phyloP scores from a whole-genome alignment of 2,797 vertebrate species.

The Astyanax mexicanus region DNA sequence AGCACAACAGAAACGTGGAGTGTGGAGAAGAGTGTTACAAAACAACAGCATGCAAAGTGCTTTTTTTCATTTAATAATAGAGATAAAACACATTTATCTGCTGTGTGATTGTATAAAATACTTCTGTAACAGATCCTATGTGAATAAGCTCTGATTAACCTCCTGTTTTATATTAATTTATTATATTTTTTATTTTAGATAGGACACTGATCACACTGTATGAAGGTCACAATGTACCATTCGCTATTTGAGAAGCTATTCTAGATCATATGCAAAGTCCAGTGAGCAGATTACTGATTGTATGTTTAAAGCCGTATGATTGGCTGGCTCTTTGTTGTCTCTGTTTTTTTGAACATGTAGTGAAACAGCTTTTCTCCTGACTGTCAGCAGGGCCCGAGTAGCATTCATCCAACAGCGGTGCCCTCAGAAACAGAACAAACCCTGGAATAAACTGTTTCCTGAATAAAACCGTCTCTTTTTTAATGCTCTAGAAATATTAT shows the following conservation, averaged over 20 bases:
- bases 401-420: slow-evolving; percentile 79
- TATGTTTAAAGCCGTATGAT: slow-evolving; percentile 18
- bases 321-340: slow-evolving; percentile 25
- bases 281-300: not conserved
- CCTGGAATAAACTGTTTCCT: slow-evolving; percentile 84
- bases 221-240: not conserved
- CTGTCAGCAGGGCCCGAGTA: slow-evolving; percentile 67
- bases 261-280: slow-evolving; percentile 35
- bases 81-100: slow-evolving; percentile 63
- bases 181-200: slow-evolving; percentile 16
- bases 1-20: slow-evolving; percentile 18
- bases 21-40: slow-evolving; percentile 65
- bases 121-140: slow-evolving; percentile 73
- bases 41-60: slow-evolving; percentile 72
- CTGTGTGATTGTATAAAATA: slow-evolving; percentile 75
- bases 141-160: slow-evolving; percentile 43
- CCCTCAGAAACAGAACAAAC: slow-evolving; percentile 82
- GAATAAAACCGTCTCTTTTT: slow-evolving; percentile 58
- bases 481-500: not conserved
- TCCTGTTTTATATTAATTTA: too few species aligned
- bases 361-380: slow-evolving; percentile 23
- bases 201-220: not conserved
- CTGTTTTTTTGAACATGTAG: slow-evolving; percentile 17
- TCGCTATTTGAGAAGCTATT: slow-evolving; percentile 14
- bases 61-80: slow-evolving; percentile 58